Percentiles rank a stretch among this genome's conserved stretches.
Conservation (phyloP, 2,113 vertebrate species). For the Cololabis saira region DNA sequence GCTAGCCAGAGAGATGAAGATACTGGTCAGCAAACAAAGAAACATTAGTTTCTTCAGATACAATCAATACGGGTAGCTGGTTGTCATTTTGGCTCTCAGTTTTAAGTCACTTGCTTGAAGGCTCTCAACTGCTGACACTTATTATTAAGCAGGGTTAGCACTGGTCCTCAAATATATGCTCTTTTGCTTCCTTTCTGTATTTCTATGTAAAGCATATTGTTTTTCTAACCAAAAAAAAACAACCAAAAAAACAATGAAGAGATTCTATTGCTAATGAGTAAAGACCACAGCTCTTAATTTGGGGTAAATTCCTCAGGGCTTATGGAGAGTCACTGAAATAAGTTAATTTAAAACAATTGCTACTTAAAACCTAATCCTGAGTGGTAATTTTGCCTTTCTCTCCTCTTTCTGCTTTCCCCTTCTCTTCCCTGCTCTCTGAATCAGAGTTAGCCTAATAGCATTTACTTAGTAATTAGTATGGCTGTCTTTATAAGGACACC, state of each 20-base stretch:
- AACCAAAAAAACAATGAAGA: conserved; percentile 12
- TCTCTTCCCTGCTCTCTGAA: background rate
- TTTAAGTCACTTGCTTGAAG: conserved; percentile 51
- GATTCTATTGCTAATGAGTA: conserved; percentile 1
- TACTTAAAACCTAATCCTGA: background rate
- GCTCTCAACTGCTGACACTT: conserved; percentile 28
- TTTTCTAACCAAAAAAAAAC: conserved; percentile 1
- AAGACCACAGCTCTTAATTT: background rate
- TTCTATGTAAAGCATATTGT: background rate
- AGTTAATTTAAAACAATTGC: background rate
- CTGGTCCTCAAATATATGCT: conserved; percentile 7
- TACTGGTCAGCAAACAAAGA: too few species aligned
- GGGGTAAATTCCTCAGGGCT: background rate
- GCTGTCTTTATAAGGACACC: too few species aligned
- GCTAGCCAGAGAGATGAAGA: too few species aligned
- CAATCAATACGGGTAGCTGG: conserved; percentile 35
- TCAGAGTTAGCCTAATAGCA: background rate
- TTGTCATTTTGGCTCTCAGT: conserved; percentile 45
- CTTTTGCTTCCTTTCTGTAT: conserved; percentile 9
- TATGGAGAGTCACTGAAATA: background rate
- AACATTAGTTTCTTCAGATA: conserved; percentile 17
- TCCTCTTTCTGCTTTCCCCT: background rate
- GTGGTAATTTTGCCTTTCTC: background rate
- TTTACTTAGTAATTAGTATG: background rate
- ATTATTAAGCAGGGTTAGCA: conserved; percentile 35